Percentiles rank a stretch among this genome's conserved stretches.
These are phyloP conservation scores for Philaethria dido DNA, from an alignment of 2,888 invertebrate species.

Conservation along the genomic window DNA sequence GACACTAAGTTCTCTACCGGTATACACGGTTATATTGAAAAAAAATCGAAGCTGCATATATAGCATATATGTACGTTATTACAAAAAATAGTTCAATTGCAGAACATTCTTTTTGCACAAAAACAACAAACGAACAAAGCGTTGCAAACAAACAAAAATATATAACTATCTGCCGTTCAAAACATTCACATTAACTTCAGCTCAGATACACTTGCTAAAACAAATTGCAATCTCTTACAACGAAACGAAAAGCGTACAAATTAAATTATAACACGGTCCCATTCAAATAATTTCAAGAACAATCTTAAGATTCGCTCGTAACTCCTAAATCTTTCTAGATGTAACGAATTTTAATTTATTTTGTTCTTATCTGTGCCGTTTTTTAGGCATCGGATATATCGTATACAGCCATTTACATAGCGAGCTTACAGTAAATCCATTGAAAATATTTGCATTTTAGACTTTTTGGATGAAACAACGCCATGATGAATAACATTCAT, in stretches of 20 bases:
- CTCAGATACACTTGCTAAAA: background rate
- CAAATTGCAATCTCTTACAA: slow-evolving; percentile 13
- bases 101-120: background rate
- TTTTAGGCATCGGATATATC: background rate
- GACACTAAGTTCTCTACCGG: too few relatives aligned
- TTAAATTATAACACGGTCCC: slow-evolving; percentile 16
- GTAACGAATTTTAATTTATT: slow-evolving; percentile 9
- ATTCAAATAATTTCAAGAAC: slow-evolving; percentile 18
- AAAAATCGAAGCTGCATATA: too few relatives aligned
- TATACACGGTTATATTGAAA: too few relatives aligned
- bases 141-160: background rate
- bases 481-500: slow-evolving; percentile 6
- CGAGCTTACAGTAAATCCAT: slow-evolving; percentile 3
- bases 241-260: slow-evolving; percentile 18
- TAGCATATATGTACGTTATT: too few relatives aligned
- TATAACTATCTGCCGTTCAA: background rate
- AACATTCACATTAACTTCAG: slow-evolving; percentile 17
- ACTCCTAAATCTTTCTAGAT: background rate
- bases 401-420: slow-evolving; percentile 6
- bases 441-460: slow-evolving; percentile 17
- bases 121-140: background rate
- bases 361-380: background rate
- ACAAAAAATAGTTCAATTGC: background rate
- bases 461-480: slow-evolving; percentile 15
- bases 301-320: slow-evolving; percentile 7